phyloP scores from a whole-genome alignment of 1,140 invertebrate species.

The Drosophila busckii region DNA sequence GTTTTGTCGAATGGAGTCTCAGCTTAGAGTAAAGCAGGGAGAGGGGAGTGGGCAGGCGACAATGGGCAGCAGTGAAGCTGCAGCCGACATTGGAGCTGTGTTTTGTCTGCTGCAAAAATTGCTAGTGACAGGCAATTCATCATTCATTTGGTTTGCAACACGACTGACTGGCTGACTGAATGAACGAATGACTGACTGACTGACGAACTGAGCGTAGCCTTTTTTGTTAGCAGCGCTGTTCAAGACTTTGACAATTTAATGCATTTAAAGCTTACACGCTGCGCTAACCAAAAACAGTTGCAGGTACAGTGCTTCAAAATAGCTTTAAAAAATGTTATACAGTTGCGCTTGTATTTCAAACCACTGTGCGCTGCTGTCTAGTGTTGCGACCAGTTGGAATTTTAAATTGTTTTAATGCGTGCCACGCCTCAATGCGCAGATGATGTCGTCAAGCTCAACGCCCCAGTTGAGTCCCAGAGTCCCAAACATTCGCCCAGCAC shows the following conservation, averaged over 20 bases:
- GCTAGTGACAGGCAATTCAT: constrained; percentile 76
- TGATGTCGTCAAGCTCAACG: constrained; percentile 58
- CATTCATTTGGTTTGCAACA: constrained; percentile 64
- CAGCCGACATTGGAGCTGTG: constrained; percentile 44
- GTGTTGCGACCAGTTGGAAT: constrained; percentile 56
- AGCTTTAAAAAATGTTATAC: neutral
- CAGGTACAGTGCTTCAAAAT: constrained; percentile 31
- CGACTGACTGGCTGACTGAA: constrained; percentile 8
- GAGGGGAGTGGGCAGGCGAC: too few relatives aligned
- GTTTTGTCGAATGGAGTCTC: too few relatives aligned
- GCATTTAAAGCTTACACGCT: constrained; percentile 66
- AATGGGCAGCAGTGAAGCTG: constrained; percentile 36
- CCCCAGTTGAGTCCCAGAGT: neutral
- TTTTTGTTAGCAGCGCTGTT: constrained; percentile 66
- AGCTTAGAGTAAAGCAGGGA: too few relatives aligned
- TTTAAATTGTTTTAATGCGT: constrained; percentile 72
- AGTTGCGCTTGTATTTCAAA: neutral
- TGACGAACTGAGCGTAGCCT: constrained; percentile 48
- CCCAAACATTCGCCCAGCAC: constrained; percentile 9
- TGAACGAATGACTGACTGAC: constrained; percentile 20
- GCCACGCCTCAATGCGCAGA: constrained; percentile 44
- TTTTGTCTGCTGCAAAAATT: constrained; percentile 72
- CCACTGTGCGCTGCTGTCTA: constrained; percentile 19
- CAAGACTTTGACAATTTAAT: constrained; percentile 66
- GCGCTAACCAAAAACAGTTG: constrained; percentile 14